Evolutionary conservation across 2,797 vertebrate genomes (phyloP), one percentile per base, ranked within the genome.

Genomic region (Arremon brunneinucha): DNA sequence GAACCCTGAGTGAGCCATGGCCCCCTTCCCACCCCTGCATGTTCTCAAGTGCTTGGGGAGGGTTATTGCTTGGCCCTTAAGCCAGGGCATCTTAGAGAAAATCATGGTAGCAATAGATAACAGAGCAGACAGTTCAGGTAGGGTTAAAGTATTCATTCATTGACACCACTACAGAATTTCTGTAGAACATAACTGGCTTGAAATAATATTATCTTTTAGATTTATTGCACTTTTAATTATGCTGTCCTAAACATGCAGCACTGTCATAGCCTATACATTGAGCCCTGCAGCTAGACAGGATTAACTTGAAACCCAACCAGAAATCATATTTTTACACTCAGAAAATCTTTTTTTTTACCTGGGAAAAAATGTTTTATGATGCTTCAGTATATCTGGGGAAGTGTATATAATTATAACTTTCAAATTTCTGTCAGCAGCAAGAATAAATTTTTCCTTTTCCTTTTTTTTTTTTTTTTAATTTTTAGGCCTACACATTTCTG

Each of bases 221-320:
- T 97, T 97, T 96, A 96, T 94, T 87, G 41, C 39, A 63, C 77
- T 97, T 97, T 91, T 94, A 97, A 97, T 97, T 96, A 96, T 59
- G 78, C 84, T 90, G 68, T 89, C 84, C 92, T 95, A 94, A 96
- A 94, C 91, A 93, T 43, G 60, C 95, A 94, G 84, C 93, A 34
- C 74, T 89, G 82, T 77, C 81, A 76, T 74, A 92, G 32, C 55
- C 80, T 39, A 14, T 78, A 72, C 63, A 93, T 72, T 63, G 69
- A 43, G 69, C 71, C 82, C 83, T 82, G 34, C 69, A 95, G 67
- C 71, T 95, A 84, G 92, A 70, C 26, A 63, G 64, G 93, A 95
- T 96, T 95, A 95, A 96, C 95, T 84, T 94, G 65, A 92, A 95
- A 82, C 55, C 67, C 94, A 96, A 95, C 59, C 69, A 96, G 94